These are phyloP conservation scores for Amyelois transitella DNA, from an alignment of 1,140 invertebrate species.

Conservation along the genomic window DNA sequence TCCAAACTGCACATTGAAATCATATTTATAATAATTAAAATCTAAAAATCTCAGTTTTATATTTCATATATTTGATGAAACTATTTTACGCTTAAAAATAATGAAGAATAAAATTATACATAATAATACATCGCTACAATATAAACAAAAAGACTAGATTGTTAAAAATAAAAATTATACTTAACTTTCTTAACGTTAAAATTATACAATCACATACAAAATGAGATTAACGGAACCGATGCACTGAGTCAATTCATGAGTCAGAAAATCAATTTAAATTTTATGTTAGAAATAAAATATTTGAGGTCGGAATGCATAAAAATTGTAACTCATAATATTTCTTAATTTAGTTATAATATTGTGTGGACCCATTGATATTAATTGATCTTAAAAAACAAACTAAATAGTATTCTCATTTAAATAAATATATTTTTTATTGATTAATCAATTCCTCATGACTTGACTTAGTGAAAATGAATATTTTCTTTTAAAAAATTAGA, in stretches of 20 bases:
- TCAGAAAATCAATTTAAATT: neutral
- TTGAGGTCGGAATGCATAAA: neutral
- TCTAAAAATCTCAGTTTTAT: conserved; percentile 10
- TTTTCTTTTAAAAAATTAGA: too few species aligned
- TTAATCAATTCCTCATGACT: too few species aligned
- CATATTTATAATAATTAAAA: neutral
- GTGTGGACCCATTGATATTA: too few species aligned
- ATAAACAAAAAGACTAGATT: conserved; percentile 55
- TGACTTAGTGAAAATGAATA: too few species aligned
- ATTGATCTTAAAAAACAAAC: too few species aligned
- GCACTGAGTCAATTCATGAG: neutral
- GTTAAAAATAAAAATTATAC: conserved; percentile 40
- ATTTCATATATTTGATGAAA: conserved; percentile 2
- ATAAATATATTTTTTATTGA: too few species aligned
- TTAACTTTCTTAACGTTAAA: conserved; percentile 24
- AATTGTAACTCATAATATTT: neutral
- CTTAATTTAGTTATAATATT: too few species aligned
- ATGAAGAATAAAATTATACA: conserved; percentile 8
- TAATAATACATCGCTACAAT: conserved; percentile 24
- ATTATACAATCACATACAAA: conserved; percentile 32
- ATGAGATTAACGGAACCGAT: conserved; percentile 21
- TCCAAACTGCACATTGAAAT: conserved; percentile 7
- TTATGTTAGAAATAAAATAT: too few species aligned
- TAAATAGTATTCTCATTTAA: too few species aligned
- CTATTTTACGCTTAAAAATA: conserved; percentile 7